These are phyloP conservation scores for Anodontia alba DNA, from an alignment of 2,888 invertebrate species.

Conservation along the genomic window DNA sequence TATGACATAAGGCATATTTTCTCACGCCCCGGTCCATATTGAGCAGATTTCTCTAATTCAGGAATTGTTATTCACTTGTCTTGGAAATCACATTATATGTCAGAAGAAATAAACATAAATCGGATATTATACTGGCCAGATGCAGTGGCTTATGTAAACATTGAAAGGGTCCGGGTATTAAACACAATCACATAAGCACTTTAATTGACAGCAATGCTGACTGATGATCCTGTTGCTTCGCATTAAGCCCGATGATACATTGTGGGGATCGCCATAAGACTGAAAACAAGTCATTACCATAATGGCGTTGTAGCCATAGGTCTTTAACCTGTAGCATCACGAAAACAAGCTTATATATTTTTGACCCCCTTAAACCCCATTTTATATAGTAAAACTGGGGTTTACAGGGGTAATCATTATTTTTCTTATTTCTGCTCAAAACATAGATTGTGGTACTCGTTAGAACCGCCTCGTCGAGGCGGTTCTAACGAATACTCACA, in stretches of 20 bases:
- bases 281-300: background rate
- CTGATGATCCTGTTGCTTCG: background rate
- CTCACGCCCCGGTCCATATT: too few species aligned
- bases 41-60: background rate
- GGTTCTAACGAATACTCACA: too few species aligned
- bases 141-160: conserved; percentile 3
- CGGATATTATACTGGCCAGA: conserved; percentile 5
- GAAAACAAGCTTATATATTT: too few species aligned
- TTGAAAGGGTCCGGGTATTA: background rate
- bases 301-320: background rate
- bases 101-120: conserved; percentile 14
- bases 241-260: conserved; percentile 9
- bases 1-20: too few species aligned
- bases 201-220: conserved; percentile 2
- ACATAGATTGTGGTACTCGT: too few species aligned
- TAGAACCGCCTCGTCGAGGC: too few species aligned
- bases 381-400: too few species aligned
- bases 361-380: too few species aligned
- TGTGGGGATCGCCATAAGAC: background rate
- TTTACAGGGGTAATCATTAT: too few species aligned
- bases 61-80: background rate
- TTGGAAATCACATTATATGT: conserved; percentile 4
- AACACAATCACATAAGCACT: background rate
- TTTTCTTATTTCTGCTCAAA: too few species aligned
- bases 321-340: background rate